Conservation (phyloP, 1,140 invertebrate species). For the Caenorhabditis brenneri region DNA sequence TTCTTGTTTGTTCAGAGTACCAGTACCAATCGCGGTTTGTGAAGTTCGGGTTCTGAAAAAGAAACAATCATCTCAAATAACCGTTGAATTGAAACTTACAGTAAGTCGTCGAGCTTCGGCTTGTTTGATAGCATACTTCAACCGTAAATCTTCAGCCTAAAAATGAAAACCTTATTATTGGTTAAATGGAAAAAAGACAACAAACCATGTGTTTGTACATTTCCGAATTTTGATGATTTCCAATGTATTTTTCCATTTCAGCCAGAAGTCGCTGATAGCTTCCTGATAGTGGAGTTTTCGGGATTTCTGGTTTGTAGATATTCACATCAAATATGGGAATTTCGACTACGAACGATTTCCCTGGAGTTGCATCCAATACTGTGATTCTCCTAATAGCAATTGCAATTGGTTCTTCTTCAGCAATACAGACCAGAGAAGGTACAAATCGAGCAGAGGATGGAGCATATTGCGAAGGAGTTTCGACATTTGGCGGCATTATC, state of each 20-base stretch:
- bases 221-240: background rate
- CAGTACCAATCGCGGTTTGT: slow-evolving; percentile 25
- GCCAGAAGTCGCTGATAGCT: slow-evolving; percentile 1
- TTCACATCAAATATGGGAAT: slow-evolving; percentile 2
- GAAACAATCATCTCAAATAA: background rate
- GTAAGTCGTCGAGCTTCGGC: background rate
- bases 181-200: background rate
- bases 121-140: background rate
- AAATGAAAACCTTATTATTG: background rate
- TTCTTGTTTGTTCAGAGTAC: background rate
- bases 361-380: background rate
- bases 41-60: background rate
- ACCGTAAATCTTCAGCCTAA: background rate
- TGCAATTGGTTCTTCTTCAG: background rate
- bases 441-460: background rate
- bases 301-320: background rate
- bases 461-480: background rate
- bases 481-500: background rate
- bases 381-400: background rate
- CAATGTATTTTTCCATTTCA: background rate
- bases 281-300: background rate
- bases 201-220: slow-evolving; percentile 12
- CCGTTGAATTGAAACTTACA: background rate
- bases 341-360: background rate
- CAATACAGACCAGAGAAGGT: slow-evolving; percentile 3